These are phyloP conservation scores for Athene noctua DNA, from an alignment of 2,113 vertebrate species.

Conservation along the genomic window DNA sequence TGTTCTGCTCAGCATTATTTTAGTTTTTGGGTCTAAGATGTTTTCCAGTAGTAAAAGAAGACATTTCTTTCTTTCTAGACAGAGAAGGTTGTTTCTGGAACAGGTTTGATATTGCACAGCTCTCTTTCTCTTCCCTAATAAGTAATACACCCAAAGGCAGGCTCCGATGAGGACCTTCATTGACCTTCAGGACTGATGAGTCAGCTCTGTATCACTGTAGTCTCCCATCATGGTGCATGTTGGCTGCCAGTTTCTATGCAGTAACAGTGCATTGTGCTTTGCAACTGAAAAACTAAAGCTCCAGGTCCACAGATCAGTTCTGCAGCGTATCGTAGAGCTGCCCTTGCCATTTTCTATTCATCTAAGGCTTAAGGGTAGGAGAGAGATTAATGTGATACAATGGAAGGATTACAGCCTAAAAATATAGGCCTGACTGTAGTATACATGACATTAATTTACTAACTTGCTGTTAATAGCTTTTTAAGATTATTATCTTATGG, in stretches of 20 bases:
- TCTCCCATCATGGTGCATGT: neutral
- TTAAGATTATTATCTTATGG: neutral
- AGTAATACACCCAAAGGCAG: neutral
- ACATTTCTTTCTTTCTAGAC: neutral
- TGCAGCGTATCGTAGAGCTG: neutral
- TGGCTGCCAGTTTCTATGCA: neutral
- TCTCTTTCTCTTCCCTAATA: neutral
- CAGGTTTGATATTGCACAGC: accelerated
- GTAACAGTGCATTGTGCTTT: neutral
- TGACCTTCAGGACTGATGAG: constrained; percentile 39
- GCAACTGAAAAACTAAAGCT: neutral
- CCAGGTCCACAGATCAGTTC: accelerated
- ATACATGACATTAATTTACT: neutral
- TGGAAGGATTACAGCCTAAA: neutral
- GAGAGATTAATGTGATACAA: neutral
- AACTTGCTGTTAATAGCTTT: neutral
- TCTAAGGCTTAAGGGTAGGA: neutral
- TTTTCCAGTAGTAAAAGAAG: neutral
- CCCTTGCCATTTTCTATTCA: neutral
- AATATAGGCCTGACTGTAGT: accelerated
- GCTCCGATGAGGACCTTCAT: neutral
- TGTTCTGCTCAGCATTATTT: neutral
- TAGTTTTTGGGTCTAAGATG: neutral
- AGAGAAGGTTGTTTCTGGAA: neutral
- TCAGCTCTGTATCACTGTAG: constrained; percentile 51